phyloP scores from a whole-genome alignment of 2,797 vertebrate genomes.

The Liasis olivaceus region DNA sequence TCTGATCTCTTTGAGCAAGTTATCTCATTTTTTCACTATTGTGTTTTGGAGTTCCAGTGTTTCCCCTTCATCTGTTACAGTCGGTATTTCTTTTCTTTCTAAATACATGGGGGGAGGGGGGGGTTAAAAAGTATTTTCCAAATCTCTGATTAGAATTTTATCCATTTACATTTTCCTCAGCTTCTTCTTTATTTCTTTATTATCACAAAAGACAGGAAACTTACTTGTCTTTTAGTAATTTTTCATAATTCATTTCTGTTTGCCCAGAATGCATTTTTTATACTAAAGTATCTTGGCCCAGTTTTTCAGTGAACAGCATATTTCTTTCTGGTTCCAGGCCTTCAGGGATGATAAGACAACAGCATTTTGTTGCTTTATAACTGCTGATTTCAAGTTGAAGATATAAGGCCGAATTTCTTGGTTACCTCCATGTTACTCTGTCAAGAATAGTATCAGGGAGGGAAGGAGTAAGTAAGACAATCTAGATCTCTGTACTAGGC shows the following conservation, averaged over 20 bases:
- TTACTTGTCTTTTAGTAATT: neutral
- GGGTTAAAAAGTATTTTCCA: neutral
- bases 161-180: neutral
- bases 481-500: neutral
- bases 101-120: neutral
- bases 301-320: neutral
- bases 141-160: neutral
- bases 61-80: neutral
- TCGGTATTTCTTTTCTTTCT: neutral
- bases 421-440: neutral
- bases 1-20: slow-evolving; percentile 29
- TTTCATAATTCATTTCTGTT: neutral
- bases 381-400: neutral
- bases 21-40: neutral
- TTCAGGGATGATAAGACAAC: neutral
- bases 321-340: neutral
- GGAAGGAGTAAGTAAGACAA: neutral
- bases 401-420: neutral
- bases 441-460: neutral
- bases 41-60: neutral
- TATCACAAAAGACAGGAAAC: neutral
- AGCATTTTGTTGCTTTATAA: neutral
- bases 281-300: neutral
- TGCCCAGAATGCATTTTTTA: neutral
- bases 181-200: neutral